phyloP scores from a whole-genome alignment of 1,140 invertebrate species.

The Centruroides sculpturatus region DNA sequence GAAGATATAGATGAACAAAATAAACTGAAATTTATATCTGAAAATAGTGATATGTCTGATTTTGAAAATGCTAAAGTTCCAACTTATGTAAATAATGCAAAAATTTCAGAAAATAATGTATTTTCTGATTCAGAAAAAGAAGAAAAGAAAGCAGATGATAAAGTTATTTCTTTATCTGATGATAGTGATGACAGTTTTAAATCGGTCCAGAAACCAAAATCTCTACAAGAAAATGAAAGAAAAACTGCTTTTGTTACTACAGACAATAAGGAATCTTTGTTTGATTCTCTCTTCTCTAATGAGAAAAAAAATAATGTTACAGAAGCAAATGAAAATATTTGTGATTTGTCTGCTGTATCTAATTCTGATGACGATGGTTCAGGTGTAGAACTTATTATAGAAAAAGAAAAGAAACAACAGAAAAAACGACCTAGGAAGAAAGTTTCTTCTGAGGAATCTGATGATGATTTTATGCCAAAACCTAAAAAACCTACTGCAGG shows the following conservation, averaged over 20 bases:
- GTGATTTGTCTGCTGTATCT: neutral
- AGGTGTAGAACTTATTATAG: slow-evolving; percentile 10
- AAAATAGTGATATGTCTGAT: neutral
- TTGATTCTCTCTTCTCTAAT: slow-evolving; percentile 8
- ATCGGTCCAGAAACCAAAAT: slow-evolving; percentile 2
- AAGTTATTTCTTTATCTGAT: slow-evolving; percentile 14
- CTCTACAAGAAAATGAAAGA: slow-evolving; percentile 12
- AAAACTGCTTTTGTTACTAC: no score
- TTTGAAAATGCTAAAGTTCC: neutral
- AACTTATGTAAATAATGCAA: neutral
- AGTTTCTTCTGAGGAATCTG: slow-evolving; percentile 16
- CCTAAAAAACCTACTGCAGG: slow-evolving; percentile 12
- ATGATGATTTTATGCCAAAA: slow-evolving; percentile 19
- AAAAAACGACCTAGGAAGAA: slow-evolving; percentile 18
- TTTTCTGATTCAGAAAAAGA: neutral
- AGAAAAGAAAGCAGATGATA: slow-evolving; percentile 4
- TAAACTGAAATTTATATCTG: neutral
- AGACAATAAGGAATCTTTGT: slow-evolving; percentile 2
- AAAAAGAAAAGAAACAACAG: slow-evolving; percentile 20
- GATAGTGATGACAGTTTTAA: slow-evolving; percentile 11
- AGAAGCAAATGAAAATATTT: slow-evolving; percentile 19
- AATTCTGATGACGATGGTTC: slow-evolving; percentile 5
- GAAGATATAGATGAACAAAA: slow-evolving; percentile 11
- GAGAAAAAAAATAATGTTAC: slow-evolving; percentile 25
- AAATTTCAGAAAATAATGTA: neutral